Percentiles rank a stretch among this genome's conserved stretches.
These are phyloP conservation scores for Struthidea cinerea DNA, from an alignment of 2,113 vertebrate genomes.

Conservation along the genomic window DNA sequence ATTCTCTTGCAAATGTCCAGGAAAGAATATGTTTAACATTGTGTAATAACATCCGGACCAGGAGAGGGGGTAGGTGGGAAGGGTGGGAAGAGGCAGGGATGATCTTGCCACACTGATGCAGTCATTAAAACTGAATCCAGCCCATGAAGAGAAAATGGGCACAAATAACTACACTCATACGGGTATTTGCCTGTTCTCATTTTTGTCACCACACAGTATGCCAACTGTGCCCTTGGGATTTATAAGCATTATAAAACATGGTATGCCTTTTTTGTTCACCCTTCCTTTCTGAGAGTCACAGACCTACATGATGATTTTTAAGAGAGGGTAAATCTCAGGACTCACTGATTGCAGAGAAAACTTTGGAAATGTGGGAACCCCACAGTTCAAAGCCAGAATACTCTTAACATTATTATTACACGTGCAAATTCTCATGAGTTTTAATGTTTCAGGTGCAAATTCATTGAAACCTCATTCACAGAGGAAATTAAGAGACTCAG, in stretches of 20 bases:
- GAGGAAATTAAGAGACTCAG: neutral
- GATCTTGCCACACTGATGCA: neutral
- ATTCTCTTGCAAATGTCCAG: conserved; percentile 48
- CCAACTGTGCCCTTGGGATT: neutral
- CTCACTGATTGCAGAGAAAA: neutral
- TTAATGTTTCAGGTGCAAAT: neutral
- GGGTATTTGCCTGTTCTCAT: neutral
- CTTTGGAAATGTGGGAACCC: neutral
- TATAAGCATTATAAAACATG: neutral
- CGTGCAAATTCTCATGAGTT: neutral
- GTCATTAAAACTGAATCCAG: neutral
- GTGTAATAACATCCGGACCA: neutral
- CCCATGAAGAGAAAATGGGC: neutral
- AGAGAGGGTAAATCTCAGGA: neutral
- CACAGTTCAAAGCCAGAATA: neutral
- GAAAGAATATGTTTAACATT: conserved; percentile 13
- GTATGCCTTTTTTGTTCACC: neutral
- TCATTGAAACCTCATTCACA: neutral
- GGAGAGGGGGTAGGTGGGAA: neutral
- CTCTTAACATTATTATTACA: neutral
- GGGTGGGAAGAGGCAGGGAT: neutral
- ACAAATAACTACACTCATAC: neutral
- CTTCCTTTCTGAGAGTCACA: neutral
- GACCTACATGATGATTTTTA: neutral
- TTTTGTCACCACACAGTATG: neutral